These are phyloP conservation scores for Tetraneura akinire DNA, from an alignment of 1,140 invertebrate species.

Conservation along the genomic window DNA sequence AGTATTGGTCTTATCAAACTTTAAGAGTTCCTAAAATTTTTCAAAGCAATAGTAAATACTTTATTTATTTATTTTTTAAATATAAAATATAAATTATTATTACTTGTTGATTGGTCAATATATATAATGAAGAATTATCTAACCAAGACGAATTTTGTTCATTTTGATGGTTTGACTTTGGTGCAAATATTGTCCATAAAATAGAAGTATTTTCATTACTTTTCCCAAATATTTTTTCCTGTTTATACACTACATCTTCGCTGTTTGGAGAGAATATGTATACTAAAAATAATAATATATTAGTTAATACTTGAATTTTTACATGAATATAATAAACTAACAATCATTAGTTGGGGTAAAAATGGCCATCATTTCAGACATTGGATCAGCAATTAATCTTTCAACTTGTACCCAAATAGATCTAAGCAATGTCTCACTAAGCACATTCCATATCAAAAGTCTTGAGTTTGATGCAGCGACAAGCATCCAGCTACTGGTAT, in stretches of 20 bases:
- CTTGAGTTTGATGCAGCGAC: slow-evolving; percentile 63
- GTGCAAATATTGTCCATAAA: slow-evolving; percentile 42
- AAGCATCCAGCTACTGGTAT: slow-evolving; percentile 68
- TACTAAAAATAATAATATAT: slow-evolving; percentile 35
- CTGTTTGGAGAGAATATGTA: slow-evolving; percentile 34
- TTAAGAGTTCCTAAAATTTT: slow-evolving; percentile 40
- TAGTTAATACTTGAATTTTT: not conserved
- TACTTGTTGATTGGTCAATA: slow-evolving; percentile 50
- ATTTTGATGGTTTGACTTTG: slow-evolving; percentile 22
- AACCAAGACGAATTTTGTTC: slow-evolving; percentile 20
- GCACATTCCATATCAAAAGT: slow-evolving; percentile 72
- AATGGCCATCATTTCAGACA: slow-evolving; percentile 67
- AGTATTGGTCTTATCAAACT: slow-evolving; percentile 43
- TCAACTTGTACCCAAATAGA: slow-evolving; percentile 63
- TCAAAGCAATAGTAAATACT: not conserved
- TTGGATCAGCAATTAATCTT: slow-evolving; percentile 64
- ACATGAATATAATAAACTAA: slow-evolving; percentile 42
- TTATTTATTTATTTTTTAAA: not conserved
- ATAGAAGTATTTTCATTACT: slow-evolving; percentile 33
- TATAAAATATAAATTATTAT: not conserved
- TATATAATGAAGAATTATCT: slow-evolving; percentile 34
- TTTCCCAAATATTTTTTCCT: slow-evolving; percentile 30
- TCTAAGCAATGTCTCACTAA: slow-evolving; percentile 67
- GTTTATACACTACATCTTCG: slow-evolving; percentile 10
- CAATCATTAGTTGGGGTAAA: slow-evolving; percentile 65